A percentile compares a stretch with the other conserved stretches of the same genome.
These are phyloP conservation scores for Pteropus alecto DNA, from an alignment of 2,113 vertebrate species.

Conservation along the genomic window DNA sequence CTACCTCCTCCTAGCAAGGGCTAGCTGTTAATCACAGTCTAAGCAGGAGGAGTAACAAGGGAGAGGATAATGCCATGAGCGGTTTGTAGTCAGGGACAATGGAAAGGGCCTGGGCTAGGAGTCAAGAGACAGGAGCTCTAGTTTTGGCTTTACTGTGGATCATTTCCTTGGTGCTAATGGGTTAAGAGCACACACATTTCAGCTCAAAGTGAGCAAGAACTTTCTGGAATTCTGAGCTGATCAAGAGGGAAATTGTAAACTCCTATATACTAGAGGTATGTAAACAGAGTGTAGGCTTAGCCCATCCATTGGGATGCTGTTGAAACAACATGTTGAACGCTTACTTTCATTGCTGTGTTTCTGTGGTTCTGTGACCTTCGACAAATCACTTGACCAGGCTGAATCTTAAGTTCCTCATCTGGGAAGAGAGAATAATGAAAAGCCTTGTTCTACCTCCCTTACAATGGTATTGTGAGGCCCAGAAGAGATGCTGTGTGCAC, in stretches of 20 bases:
- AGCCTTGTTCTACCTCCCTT: neutral
- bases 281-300: neutral
- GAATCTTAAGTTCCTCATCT: neutral
- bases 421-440: neutral
- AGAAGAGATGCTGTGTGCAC: neutral
- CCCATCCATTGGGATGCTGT: neutral
- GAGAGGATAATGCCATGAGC: neutral
- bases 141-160: neutral
- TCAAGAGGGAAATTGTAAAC: neutral
- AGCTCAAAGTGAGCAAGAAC: neutral
- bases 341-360: neutral
- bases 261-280: neutral
- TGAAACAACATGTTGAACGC: neutral
- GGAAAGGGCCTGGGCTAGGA: neutral
- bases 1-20: neutral
- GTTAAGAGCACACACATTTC: neutral
- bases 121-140: neutral
- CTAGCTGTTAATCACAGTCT: neutral
- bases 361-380: neutral
- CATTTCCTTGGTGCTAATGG: neutral
- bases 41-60: neutral
- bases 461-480: neutral
- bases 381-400: neutral
- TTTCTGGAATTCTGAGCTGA: slow-evolving; percentile 3
- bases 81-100: neutral